These are phyloP conservation scores for Drosophila burlai DNA, from an alignment of 1,140 invertebrate genomes.

Conservation along the genomic window DNA sequence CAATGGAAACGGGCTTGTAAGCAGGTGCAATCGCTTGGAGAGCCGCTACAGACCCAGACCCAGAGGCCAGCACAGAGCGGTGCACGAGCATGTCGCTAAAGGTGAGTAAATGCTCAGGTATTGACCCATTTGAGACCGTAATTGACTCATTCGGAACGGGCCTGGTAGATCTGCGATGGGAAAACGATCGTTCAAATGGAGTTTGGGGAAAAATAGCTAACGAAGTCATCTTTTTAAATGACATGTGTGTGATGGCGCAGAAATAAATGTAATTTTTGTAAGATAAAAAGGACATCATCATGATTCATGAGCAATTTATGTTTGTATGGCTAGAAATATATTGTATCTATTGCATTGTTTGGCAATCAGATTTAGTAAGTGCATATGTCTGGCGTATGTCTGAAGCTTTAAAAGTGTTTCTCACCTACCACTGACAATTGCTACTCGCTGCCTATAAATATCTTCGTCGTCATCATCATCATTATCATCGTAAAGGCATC, in stretches of 20 bases:
- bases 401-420: constrained; percentile 74
- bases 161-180: constrained; percentile 13
- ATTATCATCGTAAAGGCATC: constrained; percentile 29
- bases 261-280: neutral
- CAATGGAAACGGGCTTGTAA: constrained; percentile 79
- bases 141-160: constrained; percentile 25
- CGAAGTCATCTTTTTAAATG: neutral
- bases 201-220: neutral
- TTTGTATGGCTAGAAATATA: neutral
- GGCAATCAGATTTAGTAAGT: constrained; percentile 42
- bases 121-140: constrained; percentile 55
- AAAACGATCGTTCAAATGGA: neutral
- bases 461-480: constrained; percentile 34
- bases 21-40: constrained; percentile 71
- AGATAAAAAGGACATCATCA: neutral
- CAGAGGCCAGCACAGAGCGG: constrained; percentile 20
- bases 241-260: neutral
- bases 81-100: constrained; percentile 70
- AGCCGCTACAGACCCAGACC: constrained; percentile 24
- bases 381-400: constrained; percentile 27
- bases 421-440: constrained; percentile 59
- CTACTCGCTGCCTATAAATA: constrained; percentile 32
- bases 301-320: too few relatives aligned
- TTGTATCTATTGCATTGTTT: constrained; percentile 16
- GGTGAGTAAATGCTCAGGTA: constrained; percentile 63